phyloP scores from a whole-genome alignment of 2,888 invertebrate species.

The Amblyjoppa proteus region DNA sequence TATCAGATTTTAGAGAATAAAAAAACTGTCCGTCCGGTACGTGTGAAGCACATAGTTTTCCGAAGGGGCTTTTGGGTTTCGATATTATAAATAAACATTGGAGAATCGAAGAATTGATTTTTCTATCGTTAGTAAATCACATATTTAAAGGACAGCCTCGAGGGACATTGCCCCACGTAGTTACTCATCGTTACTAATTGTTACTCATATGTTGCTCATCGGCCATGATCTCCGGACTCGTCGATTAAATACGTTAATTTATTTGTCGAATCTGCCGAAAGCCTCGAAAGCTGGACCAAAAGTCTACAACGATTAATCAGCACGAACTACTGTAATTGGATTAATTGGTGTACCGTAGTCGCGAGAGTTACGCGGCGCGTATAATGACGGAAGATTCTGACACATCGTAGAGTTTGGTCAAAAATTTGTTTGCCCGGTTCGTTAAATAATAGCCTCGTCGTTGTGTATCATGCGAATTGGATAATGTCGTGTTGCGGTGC shows the following conservation, averaged over 20 bases:
- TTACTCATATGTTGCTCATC: too few relatives aligned
- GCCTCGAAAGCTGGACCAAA: neutral
- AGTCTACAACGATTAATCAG: neutral
- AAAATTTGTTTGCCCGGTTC: neutral
- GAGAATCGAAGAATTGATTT: too few relatives aligned
- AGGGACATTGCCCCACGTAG: neutral
- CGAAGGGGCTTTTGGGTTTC: too few relatives aligned
- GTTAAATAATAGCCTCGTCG: neutral
- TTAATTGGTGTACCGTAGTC: neutral
- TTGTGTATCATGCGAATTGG: neutral
- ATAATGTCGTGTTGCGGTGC: slow-evolving; percentile 12
- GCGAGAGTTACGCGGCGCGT: neutral
- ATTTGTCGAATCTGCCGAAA: neutral
- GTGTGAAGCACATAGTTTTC: too few relatives aligned
- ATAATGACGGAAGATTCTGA: neutral
- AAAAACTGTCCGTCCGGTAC: too few relatives aligned
- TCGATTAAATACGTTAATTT: neutral
- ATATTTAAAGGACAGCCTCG: neutral
- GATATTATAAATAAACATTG: too few relatives aligned
- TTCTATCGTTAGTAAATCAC: neutral
- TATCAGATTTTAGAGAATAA: too few relatives aligned
- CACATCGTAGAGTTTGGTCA: neutral
- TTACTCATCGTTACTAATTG: too few relatives aligned
- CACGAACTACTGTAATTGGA: neutral
- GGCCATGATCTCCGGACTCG: neutral